These are phyloP conservation scores for Euphysa ruthae DNA, from an alignment of 30 jellyfish, hydroid and myxozoan genomes.

Conservation along the genomic window DNA sequence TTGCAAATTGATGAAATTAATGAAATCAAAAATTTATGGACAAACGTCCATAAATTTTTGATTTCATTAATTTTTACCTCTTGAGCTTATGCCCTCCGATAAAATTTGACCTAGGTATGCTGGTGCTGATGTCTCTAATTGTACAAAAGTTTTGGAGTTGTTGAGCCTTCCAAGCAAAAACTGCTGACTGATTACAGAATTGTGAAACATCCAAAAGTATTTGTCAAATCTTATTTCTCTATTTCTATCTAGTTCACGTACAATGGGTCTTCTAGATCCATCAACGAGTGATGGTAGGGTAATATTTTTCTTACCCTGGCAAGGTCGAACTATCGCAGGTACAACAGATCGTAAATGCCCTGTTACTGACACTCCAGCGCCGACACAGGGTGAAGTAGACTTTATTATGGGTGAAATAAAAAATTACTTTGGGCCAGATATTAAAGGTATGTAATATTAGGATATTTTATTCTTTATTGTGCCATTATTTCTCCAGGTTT, in stretches of 20 bases:
- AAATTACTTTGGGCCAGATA: slow-evolving; percentile 52
- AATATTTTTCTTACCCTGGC: slow-evolving; percentile 97
- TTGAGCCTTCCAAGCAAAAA: no score
- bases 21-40: no score
- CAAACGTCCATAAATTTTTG: no score
- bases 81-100: no score
- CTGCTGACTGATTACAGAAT: no score
- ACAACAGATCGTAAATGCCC: slow-evolving; percentile 90
- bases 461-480: neutral
- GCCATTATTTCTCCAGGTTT: neutral
- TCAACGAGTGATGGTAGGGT: slow-evolving; percentile 97
- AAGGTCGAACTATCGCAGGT: slow-evolving; percentile 97
- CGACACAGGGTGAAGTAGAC: slow-evolving; percentile 76
- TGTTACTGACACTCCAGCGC: slow-evolving; percentile 63
- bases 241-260: slow-evolving; percentile 63
- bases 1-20: no score
- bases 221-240: no score
- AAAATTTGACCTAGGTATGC: no score
- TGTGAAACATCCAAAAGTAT: no score
- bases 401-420: slow-evolving; percentile 65
- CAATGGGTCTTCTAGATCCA: slow-evolving; percentile 92
- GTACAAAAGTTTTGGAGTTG: no score
- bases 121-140: no score
- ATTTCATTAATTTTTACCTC: no score
- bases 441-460: slow-evolving; percentile 64